Percentiles rank a stretch among this genome's conserved stretches.
Evolutionary conservation across 2,888 invertebrate species (phyloP).

Genomic region (Acronicta alni): DNA sequence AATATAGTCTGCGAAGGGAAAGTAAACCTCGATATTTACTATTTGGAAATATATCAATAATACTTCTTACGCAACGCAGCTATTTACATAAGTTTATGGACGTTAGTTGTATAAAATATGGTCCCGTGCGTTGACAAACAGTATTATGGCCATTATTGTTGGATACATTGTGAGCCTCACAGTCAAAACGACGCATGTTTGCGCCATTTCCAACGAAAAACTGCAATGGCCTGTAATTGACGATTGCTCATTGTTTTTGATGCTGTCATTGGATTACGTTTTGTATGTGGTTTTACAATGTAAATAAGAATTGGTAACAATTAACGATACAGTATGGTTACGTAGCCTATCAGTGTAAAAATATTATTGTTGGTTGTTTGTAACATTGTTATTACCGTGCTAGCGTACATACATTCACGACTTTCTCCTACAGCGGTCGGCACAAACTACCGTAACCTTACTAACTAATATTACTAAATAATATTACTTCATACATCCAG

Average conservation of each 20-base stretch:
- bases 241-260: constrained; percentile 24
- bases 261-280: constrained; percentile 28
- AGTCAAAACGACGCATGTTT: constrained; percentile 25
- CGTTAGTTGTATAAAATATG: constrained; percentile 32
- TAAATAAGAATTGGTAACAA: neutral
- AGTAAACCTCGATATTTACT: constrained; percentile 10
- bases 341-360: no score
- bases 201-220: constrained; percentile 17
- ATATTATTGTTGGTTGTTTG: no score
- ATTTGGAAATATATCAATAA: constrained; percentile 22
- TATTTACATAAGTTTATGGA: constrained; percentile 33
- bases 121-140: constrained; percentile 23
- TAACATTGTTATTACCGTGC: no score
- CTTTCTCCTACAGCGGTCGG: no score
- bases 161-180: constrained; percentile 25
- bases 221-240: constrained; percentile 39
- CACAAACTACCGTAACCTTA: no score
- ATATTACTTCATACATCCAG: no score
- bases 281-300: constrained; percentile 13
- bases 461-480: no score
- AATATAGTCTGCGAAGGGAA: constrained; percentile 34
- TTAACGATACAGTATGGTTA: no score
- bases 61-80: constrained; percentile 21
- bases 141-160: constrained; percentile 31
- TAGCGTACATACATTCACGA: no score